Evolutionary conservation across 2,113 vertebrate genomes (phyloP).

Genomic region (Archocentrus centrarchus): DNA sequence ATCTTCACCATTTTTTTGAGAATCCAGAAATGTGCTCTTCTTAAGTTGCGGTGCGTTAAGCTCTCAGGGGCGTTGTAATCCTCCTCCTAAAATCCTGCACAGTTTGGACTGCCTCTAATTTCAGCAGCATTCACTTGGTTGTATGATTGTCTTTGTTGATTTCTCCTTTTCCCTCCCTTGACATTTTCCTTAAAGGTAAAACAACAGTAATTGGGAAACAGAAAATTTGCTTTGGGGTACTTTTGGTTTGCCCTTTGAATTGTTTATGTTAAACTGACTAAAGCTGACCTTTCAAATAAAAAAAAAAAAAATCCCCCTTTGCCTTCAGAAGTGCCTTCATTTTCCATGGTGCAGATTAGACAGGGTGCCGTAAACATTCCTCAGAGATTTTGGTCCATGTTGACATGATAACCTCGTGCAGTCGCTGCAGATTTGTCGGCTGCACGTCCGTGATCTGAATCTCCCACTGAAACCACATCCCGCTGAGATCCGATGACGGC

Average conservation of each 20-base stretch:
- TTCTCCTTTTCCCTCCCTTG: neutral
- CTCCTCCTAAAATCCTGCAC: neutral
- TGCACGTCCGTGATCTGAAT: neutral
- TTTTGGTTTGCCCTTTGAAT: neutral
- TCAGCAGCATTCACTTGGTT: neutral
- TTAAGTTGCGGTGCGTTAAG: neutral
- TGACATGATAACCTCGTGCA: neutral
- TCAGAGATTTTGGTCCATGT: neutral
- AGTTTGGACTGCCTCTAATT: neutral
- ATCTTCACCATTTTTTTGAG: neutral
- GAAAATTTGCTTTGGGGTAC: neutral
- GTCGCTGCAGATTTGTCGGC: neutral
- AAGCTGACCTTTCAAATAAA: neutral
- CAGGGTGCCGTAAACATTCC: no score
- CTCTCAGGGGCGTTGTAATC: slow-evolving; percentile 1
- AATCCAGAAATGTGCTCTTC: slow-evolving; percentile 6
- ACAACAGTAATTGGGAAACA: neutral
- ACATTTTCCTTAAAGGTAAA: neutral
- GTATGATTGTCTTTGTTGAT: neutral
- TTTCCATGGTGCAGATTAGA: no score
- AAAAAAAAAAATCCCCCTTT: neutral
- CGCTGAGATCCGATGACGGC: neutral
- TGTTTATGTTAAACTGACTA: neutral
- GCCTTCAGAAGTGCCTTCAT: neutral
- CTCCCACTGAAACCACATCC: neutral